Evolutionary conservation across 2,113 vertebrate species (phyloP).

Genomic region (Chionomys nivalis): DNA sequence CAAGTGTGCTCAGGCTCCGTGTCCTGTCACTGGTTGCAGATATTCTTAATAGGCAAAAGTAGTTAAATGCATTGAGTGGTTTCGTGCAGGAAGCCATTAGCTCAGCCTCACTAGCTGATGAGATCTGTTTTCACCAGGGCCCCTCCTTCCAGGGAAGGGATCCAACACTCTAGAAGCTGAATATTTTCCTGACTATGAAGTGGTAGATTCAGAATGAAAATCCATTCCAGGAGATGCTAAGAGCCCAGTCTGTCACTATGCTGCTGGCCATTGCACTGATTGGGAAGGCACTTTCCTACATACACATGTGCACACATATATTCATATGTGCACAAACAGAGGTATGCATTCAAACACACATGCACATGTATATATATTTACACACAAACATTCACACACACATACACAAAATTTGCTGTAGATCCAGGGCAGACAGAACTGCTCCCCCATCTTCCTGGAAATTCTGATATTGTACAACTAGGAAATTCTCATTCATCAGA

Average conservation of each 20-base stretch:
- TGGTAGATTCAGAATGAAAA: background rate
- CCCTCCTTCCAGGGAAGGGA: background rate
- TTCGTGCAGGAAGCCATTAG: background rate
- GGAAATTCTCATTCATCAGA: constrained; percentile 10
- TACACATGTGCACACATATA: background rate
- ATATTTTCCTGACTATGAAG: background rate
- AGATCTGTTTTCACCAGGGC: background rate
- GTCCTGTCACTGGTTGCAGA: background rate
- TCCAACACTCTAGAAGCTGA: background rate
- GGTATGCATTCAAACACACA: background rate
- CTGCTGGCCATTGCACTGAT: background rate
- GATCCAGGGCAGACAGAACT: background rate
- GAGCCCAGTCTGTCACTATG: background rate
- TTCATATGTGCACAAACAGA: background rate
- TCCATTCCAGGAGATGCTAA: background rate
- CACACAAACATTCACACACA: background rate
- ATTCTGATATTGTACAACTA: background rate
- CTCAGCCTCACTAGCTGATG: background rate
- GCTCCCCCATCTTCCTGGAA: background rate
- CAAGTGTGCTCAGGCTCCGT: background rate
- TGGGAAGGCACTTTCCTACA: background rate
- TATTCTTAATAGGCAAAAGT: background rate
- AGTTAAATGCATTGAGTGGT: background rate
- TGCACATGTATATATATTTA: background rate
- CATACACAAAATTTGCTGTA: background rate